These are phyloP conservation scores for Larimichthys crocea DNA, from an alignment of 2,113 vertebrate species.

Conservation along the genomic window DNA sequence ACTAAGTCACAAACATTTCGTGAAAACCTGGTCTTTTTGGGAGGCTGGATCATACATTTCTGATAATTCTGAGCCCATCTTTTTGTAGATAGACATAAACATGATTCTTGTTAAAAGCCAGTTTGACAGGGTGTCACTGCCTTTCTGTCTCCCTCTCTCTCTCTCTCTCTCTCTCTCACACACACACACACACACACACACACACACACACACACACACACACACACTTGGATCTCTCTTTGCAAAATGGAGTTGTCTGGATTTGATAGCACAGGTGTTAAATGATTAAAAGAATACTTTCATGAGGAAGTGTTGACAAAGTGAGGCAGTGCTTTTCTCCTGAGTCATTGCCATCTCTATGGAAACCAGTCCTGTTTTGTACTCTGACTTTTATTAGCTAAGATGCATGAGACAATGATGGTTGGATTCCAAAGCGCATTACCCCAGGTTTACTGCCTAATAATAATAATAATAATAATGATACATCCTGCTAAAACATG, in stretches of 20 bases:
- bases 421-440: background rate
- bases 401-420: background rate
- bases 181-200: background rate
- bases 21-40: background rate
- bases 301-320: background rate
- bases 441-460: background rate
- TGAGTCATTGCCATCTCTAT: background rate
- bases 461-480: background rate
- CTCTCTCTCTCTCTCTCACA: too few species aligned
- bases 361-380: background rate
- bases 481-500: background rate
- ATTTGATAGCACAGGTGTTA: background rate
- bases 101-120: background rate
- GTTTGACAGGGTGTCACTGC: background rate
- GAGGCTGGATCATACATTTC: background rate
- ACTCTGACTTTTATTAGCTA: background rate
- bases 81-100: background rate
- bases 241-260: background rate
- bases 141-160: background rate
- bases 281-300: constrained; percentile 2
- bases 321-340: background rate
- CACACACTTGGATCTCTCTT: background rate
- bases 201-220: background rate
- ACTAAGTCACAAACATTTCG: background rate
- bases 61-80: background rate